Conservation (phyloP, 2,797 vertebrate genomes). For the Danio kyathit region DNA sequence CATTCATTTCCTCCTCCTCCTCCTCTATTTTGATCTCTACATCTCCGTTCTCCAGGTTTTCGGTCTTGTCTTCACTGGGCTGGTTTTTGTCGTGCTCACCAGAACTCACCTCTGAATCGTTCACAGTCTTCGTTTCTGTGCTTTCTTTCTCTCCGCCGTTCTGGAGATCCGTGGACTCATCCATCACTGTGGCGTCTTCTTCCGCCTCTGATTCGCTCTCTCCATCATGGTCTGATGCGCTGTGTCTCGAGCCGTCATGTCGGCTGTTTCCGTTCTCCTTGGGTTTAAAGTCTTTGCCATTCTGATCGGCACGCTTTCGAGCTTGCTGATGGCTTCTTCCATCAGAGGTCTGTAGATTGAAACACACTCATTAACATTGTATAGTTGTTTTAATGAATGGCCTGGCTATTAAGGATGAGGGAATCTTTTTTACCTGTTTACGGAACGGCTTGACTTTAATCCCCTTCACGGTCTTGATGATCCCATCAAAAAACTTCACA, state of each 20-base stretch:
- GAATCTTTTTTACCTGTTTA: constrained; percentile 84
- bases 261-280: constrained; percentile 57
- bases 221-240: constrained; percentile 72
- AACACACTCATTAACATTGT: constrained; percentile 7
- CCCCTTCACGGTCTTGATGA: constrained; percentile 94
- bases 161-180: constrained; percentile 23
- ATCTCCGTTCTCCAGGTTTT: background rate
- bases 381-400: background rate
- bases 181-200: constrained; percentile 15
- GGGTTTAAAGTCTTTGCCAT: constrained; percentile 50
- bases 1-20: background rate
- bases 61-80: background rate
- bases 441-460: constrained; percentile 93
- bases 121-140: background rate
- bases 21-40: background rate
- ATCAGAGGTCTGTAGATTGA: constrained; percentile 29
- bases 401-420: background rate
- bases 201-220: constrained; percentile 71
- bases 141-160: background rate
- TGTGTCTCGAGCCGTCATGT: constrained; percentile 68
- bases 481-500: constrained; percentile 96
- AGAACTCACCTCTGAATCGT: background rate
- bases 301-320: constrained; percentile 45
- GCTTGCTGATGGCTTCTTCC: constrained; percentile 43
- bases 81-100: background rate